These are phyloP conservation scores for Loris lydekkerianus DNA, from an alignment of 2,797 vertebrate genomes.

Conservation along the genomic window DNA sequence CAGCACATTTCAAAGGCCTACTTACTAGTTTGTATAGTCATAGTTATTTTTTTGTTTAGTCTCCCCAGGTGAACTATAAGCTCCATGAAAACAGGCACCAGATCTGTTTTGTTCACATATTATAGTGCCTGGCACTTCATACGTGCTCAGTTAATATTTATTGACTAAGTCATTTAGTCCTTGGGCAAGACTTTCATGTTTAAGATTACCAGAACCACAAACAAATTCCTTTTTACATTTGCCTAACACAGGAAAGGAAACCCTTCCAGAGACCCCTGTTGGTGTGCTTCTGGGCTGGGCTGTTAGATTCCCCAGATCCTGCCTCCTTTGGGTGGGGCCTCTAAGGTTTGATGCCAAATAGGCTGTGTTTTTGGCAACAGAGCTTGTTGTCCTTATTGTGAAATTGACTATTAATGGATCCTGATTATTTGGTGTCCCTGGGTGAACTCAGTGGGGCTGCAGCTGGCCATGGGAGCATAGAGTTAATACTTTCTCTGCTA, in stretches of 20 bases:
- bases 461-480: not conserved
- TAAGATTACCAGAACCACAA: not conserved
- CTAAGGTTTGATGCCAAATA: not conserved
- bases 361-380: conserved; percentile 50
- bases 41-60: not conserved
- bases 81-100: not conserved
- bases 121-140: not conserved
- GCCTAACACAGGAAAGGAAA: not conserved
- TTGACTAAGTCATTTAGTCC: conserved; percentile 1
- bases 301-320: conserved; percentile 7
- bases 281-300: not conserved
- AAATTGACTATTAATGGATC: conserved; percentile 50
- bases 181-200: conserved; percentile 1
- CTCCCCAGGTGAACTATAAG: not conserved
- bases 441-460: conserved; percentile 16
- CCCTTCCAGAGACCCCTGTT: not conserved
- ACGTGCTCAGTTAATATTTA: not conserved
- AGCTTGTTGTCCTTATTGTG: conserved; percentile 59
- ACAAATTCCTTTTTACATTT: not conserved
- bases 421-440: conserved; percentile 58
- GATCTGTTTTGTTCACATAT: not conserved
- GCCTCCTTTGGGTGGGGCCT: not conserved
- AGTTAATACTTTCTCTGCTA: not conserved
- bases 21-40: not conserved
- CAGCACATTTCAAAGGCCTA: conserved; percentile 5